Evolutionary conservation across 1,140 invertebrate species (phyloP).

Genomic region (Aphelinus certus): DNA sequence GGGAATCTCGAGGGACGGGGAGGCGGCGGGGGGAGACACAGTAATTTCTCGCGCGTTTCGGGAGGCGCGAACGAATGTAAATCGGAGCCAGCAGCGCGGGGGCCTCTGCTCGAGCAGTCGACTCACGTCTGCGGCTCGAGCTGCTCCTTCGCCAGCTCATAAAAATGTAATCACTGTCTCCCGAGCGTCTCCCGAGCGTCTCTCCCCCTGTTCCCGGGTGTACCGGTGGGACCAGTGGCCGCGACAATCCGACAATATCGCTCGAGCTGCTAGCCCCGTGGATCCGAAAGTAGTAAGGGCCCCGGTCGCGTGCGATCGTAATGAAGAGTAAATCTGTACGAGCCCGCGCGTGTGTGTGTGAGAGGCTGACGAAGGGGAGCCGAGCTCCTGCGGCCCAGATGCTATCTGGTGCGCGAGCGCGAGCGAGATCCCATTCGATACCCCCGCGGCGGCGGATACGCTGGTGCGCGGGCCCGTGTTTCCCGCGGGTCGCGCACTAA

Average conservation of each 20-base stretch:
- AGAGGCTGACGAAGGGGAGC: not conserved
- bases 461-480: not conserved
- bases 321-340: not conserved
- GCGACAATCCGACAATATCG: too few relatives aligned
- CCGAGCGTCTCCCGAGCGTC: not conserved
- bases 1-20: too few relatives aligned
- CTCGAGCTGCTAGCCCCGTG: not conserved
- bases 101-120: not conserved
- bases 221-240: too few relatives aligned
- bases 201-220: too few relatives aligned
- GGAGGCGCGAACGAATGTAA: not conserved
- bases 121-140: not conserved
- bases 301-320: not conserved
- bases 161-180: not conserved
- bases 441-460: not conserved
- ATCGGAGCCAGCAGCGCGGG: not conserved
- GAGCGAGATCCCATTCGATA: conserved; percentile 22
- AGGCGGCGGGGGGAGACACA: too few relatives aligned
- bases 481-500: conserved; percentile 12
- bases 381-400: conserved; percentile 12
- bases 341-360: not conserved
- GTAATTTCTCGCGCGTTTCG: not conserved
- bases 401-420: not conserved
- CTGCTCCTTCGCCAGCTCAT: not conserved
- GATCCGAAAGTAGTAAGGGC: conserved; percentile 11